Evolutionary conservation across 2,113 vertebrate species (phyloP).

Genomic region (Zingel zingel): DNA sequence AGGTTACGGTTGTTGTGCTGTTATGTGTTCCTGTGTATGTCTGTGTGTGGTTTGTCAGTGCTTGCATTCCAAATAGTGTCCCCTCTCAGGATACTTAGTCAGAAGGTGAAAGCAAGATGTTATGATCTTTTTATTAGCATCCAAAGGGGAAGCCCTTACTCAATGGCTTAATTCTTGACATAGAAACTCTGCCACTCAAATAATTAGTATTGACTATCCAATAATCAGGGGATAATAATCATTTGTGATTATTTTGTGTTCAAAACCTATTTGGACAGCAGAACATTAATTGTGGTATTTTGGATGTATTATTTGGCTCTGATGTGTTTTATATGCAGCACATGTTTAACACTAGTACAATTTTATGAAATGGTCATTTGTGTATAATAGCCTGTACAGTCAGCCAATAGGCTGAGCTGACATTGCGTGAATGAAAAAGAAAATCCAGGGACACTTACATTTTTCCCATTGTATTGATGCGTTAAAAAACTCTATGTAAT

Average conservation of each 20-base stretch:
- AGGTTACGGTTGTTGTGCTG: slow-evolving; percentile 31
- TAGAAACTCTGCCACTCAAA: not conserved
- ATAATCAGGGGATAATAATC: not conserved
- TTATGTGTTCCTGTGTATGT: not conserved
- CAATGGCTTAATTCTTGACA: not conserved
- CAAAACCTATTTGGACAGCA: not conserved
- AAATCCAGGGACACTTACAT: not conserved
- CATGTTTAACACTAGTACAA: not conserved
- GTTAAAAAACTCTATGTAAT: not conserved
- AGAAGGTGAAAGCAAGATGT: not conserved
- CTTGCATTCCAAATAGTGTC: slow-evolving; percentile 5
- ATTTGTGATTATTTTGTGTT: not conserved
- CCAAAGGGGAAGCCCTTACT: not conserved
- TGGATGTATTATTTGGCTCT: not conserved
- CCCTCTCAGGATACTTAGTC: not conserved
- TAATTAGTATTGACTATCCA: not conserved
- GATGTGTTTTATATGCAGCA: not conserved
- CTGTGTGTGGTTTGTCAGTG: slow-evolving; percentile 1
- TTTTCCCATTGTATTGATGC: not conserved
- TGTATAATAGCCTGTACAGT: not conserved
- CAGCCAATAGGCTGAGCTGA: not conserved
- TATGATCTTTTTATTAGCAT: not conserved
- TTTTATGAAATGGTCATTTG: not conserved
- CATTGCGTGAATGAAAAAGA: not conserved
- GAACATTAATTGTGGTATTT: not conserved